Conservation (phyloP, 92 coral and sea anemone species). For the Heliopora coerulea region DNA sequence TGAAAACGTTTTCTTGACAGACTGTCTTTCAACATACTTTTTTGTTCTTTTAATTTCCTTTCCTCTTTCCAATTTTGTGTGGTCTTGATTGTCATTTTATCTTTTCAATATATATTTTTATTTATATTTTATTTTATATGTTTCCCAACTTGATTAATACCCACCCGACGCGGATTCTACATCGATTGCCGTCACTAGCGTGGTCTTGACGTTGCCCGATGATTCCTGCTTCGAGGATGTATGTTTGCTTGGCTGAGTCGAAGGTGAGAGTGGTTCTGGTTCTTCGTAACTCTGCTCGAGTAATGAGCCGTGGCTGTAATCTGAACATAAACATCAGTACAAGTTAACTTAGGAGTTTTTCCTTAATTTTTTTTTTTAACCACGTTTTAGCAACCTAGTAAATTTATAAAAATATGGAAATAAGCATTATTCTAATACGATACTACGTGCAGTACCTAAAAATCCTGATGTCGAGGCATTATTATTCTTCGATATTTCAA, state of each 20-base stretch:
- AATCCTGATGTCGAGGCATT: slow-evolving; percentile 46
- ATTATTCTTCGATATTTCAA: slow-evolving; percentile 86
- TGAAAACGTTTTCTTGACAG: no score
- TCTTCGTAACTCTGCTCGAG: slow-evolving; percentile 87
- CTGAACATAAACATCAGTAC: slow-evolving; percentile 53
- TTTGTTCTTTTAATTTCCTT: no score
- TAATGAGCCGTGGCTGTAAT: slow-evolving; percentile 84
- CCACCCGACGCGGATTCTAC: slow-evolving; percentile 88
- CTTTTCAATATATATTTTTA: no score
- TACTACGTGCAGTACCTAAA: slow-evolving; percentile 45
- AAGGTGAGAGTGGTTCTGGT: slow-evolving; percentile 55
- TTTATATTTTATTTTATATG: background rate
- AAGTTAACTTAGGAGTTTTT: slow-evolving; percentile 38
- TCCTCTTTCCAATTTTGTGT: no score
- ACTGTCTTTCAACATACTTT: no score
- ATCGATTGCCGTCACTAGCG: slow-evolving; percentile 82
- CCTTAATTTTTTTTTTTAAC: background rate
- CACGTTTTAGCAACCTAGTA: no score
- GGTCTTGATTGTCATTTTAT: no score
- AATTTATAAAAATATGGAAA: no score
- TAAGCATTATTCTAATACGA: no score
- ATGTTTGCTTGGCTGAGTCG: slow-evolving; percentile 45
- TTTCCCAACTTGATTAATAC: background rate
- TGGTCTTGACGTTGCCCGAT: slow-evolving; percentile 49
- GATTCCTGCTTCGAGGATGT: slow-evolving; percentile 46